Evolutionary conservation across 2,888 invertebrate genomes (phyloP).

Genomic region (Listrodromus nycthemerus): DNA sequence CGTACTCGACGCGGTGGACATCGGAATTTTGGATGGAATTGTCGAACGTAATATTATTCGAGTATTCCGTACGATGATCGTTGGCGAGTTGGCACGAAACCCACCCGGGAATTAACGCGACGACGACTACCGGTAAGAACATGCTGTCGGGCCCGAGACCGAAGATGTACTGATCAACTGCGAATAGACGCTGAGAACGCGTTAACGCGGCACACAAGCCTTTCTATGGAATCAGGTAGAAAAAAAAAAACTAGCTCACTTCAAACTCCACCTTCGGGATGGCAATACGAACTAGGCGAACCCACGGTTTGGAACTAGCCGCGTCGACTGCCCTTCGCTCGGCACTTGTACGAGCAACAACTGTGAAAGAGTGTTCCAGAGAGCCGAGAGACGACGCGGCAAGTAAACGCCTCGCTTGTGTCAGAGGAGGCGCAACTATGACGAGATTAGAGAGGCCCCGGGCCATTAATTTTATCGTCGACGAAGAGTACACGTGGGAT

Average conservation of each 20-base stretch:
- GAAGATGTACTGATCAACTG: slow-evolving; percentile 66
- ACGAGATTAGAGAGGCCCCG: slow-evolving; percentile 32
- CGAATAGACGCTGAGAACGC: slow-evolving; percentile 29
- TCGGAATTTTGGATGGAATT: background rate
- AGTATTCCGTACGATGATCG: background rate
- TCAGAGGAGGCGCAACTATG: background rate
- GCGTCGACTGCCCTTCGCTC: background rate
- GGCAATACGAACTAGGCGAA: background rate
- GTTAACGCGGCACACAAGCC: slow-evolving; percentile 21
- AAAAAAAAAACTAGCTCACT: background rate
- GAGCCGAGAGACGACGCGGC: background rate
- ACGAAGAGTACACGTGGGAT: slow-evolving; percentile 3
- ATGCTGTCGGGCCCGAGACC: slow-evolving; percentile 69
- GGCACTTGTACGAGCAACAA: background rate
- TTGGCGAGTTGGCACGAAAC: slow-evolving; percentile 11
- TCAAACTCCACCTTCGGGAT: slow-evolving; percentile 23
- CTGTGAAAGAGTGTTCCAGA: background rate
- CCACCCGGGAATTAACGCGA: slow-evolving; percentile 1
- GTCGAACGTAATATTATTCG: background rate
- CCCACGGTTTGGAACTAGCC: background rate
- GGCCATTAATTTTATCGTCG: slow-evolving; percentile 35
- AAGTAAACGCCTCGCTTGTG: background rate
- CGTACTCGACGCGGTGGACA: background rate
- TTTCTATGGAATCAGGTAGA: slow-evolving; percentile 2
- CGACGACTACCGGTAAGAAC: slow-evolving; percentile 30